Conservation (phyloP, 2,888 invertebrate genomes). For the Dasysyrphus albostriatus region DNA sequence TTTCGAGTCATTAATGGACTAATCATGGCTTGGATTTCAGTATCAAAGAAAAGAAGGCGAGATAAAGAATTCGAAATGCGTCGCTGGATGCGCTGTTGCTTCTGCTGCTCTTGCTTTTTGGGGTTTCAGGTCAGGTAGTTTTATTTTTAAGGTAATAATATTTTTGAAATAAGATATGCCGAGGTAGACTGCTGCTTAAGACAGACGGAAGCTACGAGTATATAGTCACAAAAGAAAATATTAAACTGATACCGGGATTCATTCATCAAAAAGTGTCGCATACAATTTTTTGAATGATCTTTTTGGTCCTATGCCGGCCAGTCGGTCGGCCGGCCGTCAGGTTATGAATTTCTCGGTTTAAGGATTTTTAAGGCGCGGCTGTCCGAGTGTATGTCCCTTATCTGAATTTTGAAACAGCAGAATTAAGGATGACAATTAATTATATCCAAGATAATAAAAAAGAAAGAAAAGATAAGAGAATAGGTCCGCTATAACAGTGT, state of each 20-base stretch:
- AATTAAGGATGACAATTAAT: constrained; percentile 57
- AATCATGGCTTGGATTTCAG: constrained; percentile 70
- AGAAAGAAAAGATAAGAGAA: constrained; percentile 9
- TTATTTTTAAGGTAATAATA: constrained; percentile 44
- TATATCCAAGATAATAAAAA: constrained; percentile 46
- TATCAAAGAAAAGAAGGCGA: constrained; percentile 46
- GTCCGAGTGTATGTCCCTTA: constrained; percentile 38
- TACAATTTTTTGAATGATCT: constrained; percentile 65
- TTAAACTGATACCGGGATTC: constrained; percentile 60
- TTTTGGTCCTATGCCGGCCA: constrained; percentile 11
- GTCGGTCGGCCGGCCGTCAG: neutral
- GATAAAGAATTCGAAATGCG: constrained; percentile 58
- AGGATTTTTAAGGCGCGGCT: constrained; percentile 54
- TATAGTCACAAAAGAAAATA: constrained; percentile 41
- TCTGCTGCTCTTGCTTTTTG: neutral
- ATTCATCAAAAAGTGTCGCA: constrained; percentile 72
- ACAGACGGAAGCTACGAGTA: constrained; percentile 42
- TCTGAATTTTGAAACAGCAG: constrained; percentile 21
- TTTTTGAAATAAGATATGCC: constrained; percentile 47
- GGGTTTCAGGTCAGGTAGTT: constrained; percentile 46
- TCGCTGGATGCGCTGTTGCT: neutral
- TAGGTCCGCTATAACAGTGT: neutral
- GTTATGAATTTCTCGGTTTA: neutral
- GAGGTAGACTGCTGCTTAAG: neutral
- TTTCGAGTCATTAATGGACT: constrained; percentile 73